Base-by-base conservation (phyloP, 1,140 invertebrate species). In the Drosophila tsacasi region DNA sequence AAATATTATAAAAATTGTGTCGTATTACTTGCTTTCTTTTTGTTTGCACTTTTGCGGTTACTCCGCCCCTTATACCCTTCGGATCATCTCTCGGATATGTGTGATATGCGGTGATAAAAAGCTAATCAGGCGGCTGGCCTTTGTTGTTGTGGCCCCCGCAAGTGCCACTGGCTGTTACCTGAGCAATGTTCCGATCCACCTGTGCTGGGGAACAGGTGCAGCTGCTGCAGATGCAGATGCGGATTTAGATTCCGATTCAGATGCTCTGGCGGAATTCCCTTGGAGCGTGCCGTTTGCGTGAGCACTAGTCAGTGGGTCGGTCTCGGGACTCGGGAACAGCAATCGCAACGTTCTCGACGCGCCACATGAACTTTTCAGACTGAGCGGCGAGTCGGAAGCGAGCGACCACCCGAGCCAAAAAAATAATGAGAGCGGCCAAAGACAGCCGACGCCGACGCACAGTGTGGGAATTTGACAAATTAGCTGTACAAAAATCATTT, bases 361-460 rank as follows among this genome's bases (percentile, higher is more conserved):
- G 84, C 64, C 81, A 73, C 76, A 83, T 87, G 80, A 87, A 89
- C 84, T 89, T 86, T 86, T 80, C 73, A 78, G 78, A 89, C 84
- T 89, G 85, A 89, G 62, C 66, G 67, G 72, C 76, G 52, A 50
- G 47, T 78, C 64, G 77, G 58, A 66, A 81, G 68, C 77, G 42
- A 62, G 54, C 57, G 55, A 21, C 67, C 35, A 76, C 55, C 83
- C 73, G 71, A 79, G 64, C 83, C 52, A 46, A 75, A 47, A 74
- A 54, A 25, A 61, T 47, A 75, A 49, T 59, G 76, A 79, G 76
- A 67, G 65, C 37, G 47, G 30, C 67, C 66, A 52, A 69, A 74
- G 79, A 79, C 68, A 83, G 74, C 54, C 80, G 73, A 61, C 65
- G 49, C 47, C 71, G 40, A 52, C 23, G 23, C 23, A 25, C 23